These are phyloP conservation scores for Diploptera punctata DNA, from an alignment of 2,888 invertebrate species.

Conservation along the genomic window DNA sequence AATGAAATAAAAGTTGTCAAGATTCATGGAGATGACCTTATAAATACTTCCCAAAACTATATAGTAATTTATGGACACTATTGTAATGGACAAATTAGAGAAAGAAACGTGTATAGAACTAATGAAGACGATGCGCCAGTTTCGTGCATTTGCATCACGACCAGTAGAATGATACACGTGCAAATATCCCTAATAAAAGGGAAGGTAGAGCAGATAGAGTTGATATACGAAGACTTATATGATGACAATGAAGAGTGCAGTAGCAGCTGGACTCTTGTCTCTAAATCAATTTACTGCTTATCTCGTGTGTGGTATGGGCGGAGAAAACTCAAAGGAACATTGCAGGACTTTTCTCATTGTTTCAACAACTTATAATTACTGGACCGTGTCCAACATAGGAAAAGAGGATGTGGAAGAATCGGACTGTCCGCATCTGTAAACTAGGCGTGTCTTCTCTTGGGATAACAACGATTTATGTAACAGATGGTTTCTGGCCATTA, in stretches of 20 bases:
- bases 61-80: too few relatives aligned
- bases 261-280: not conserved
- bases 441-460: not conserved
- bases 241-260: not conserved
- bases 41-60: too few relatives aligned
- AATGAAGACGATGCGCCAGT: too few relatives aligned
- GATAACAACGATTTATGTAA: not conserved
- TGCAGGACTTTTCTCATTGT: not conserved
- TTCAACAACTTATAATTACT: constrained; percentile 20
- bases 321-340: not conserved
- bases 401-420: too few relatives aligned
- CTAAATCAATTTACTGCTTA: not conserved
- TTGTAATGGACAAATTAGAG: too few relatives aligned
- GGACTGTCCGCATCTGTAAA: not conserved
- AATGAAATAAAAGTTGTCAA: too few relatives aligned
- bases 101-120: too few relatives aligned
- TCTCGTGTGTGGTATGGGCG: not conserved
- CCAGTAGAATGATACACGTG: too few relatives aligned
- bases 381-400: constrained; percentile 11
- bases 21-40: too few relatives aligned
- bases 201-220: too few relatives aligned
- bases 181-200: too few relatives aligned
- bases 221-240: not conserved
- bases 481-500: not conserved
- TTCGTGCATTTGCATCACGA: too few relatives aligned